A percentile compares a stretch with the other conserved stretches of the same genome.
These are phyloP conservation scores for Sesia bembeciformis DNA, from an alignment of 2,888 invertebrate genomes.

Conservation along the genomic window DNA sequence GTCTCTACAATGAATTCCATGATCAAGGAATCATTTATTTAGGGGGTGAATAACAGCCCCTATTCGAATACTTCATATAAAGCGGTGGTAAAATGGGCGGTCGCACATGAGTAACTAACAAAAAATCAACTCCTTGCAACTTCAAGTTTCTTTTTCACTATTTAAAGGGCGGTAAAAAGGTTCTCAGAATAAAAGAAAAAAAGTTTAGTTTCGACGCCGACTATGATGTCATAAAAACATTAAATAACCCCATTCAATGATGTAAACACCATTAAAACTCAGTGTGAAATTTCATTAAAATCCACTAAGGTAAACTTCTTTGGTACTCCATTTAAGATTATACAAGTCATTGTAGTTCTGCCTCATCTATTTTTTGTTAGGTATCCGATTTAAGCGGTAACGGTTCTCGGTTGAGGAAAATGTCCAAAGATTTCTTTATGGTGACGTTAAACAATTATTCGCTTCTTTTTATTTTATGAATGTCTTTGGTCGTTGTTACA, in stretches of 20 bases:
- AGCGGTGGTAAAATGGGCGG: no score
- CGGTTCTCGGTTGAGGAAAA: constrained; percentile 25
- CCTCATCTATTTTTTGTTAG: constrained; percentile 8
- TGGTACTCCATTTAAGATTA: not conserved
- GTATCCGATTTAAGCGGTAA: constrained; percentile 7
- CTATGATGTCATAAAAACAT: not conserved
- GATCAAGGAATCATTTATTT: no score
- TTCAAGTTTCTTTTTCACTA: no score
- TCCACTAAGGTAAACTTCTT: not conserved
- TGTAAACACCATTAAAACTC: not conserved
- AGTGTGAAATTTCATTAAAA: not conserved
- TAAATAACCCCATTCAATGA: not conserved
- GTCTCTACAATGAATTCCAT: no score
- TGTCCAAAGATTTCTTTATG: not conserved
- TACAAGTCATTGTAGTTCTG: not conserved
- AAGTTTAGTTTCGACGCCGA: no score
- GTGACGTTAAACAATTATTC: not conserved
- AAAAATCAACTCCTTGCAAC: no score
- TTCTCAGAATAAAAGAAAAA: no score
- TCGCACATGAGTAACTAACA: no score
- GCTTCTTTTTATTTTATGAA: not conserved
- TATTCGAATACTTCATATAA: no score
- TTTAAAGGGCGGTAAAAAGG: no score
- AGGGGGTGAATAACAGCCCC: no score
- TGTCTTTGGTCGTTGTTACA: no score